phyloP scores from a whole-genome alignment of 30 jellyfish, hydroid and myxozoan species.

The Aurelia aurita complex sp. Pacific region DNA sequence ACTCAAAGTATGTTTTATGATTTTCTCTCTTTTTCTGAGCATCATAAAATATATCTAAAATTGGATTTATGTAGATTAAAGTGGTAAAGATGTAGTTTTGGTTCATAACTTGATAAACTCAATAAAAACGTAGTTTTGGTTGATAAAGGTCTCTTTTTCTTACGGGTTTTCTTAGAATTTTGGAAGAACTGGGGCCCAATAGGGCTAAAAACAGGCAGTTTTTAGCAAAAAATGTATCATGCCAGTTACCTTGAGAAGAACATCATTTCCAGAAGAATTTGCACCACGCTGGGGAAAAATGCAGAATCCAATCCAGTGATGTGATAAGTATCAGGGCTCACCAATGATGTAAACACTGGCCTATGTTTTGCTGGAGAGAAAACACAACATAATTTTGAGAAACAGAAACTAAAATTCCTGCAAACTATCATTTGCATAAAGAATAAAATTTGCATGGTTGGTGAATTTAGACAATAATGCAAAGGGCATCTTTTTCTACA shows the following conservation, averaged over 20 bases:
- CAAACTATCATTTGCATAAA: not conserved
- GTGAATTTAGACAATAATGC: too few species aligned
- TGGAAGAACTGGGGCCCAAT: too few species aligned
- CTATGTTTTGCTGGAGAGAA: slow-evolving; percentile 43
- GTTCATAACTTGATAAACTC: too few species aligned
- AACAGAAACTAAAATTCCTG: not conserved
- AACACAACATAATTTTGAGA: not conserved
- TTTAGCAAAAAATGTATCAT: not conserved
- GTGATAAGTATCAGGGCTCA: slow-evolving; percentile 68
- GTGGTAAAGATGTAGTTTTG: too few species aligned
- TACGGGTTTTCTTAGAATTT: too few species aligned
- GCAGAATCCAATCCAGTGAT: slow-evolving; percentile 92
- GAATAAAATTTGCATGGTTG: not conserved
- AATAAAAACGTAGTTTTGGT: too few species aligned
- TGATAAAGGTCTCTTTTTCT: too few species aligned
- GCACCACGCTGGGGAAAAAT: slow-evolving; percentile 76
- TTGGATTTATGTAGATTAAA: too few species aligned
- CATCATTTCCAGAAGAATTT: slow-evolving; percentile 85
- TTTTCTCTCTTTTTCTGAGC: too few species aligned
- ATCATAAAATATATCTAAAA: too few species aligned
- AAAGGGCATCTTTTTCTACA: too few species aligned
- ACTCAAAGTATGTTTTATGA: too few species aligned
- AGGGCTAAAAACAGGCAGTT: not conserved
- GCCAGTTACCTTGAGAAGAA: slow-evolving; percentile 77
- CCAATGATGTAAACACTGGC: slow-evolving; percentile 76